Evolutionary conservation across 64 coral and sea anemone genomes (phyloP).

Genomic region (Montipora capricornis): DNA sequence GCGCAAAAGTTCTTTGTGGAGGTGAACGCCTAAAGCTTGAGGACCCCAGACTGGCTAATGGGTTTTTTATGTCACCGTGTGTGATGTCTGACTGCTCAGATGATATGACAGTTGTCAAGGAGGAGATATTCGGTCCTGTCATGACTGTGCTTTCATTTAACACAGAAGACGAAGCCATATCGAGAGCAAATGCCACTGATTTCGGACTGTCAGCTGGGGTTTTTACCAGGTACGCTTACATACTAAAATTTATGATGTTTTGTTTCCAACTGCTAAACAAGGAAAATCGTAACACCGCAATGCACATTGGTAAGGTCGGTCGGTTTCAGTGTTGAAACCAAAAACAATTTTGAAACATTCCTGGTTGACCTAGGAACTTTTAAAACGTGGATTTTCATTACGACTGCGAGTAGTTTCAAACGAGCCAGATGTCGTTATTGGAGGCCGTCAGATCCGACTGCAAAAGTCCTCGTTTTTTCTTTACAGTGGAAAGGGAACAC

Average conservation of each 20-base stretch:
- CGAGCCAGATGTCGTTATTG: no score
- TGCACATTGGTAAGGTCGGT: no score
- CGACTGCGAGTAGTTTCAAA: no score
- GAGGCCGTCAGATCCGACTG: no score
- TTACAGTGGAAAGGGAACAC: no score
- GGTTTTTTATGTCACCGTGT: conserved; percentile 97
- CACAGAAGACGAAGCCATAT: conserved; percentile 87
- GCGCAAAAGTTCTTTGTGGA: conserved; percentile 91
- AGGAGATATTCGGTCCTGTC: conserved; percentile 98
- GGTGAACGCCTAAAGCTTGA: conserved; percentile 81
- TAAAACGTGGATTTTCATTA: no score
- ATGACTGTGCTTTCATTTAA: conserved; percentile 94
- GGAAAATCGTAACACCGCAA: no score
- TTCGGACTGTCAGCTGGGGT: conserved; percentile 93
- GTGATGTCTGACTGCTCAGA: conserved; percentile 91
- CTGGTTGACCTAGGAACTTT: no score
- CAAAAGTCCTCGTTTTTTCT: no score
- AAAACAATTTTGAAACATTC: no score
- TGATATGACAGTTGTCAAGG: conserved; percentile 95
- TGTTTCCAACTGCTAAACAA: not conserved
- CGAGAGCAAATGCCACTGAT: conserved; percentile 83
- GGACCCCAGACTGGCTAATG: conserved; percentile 64
- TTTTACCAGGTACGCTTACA: conserved; percentile 77
- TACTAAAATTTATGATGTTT: not conserved
- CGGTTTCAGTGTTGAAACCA: no score